phyloP scores from a whole-genome alignment of 2,113 vertebrate genomes.

The Oncorhynchus nerka region DNA sequence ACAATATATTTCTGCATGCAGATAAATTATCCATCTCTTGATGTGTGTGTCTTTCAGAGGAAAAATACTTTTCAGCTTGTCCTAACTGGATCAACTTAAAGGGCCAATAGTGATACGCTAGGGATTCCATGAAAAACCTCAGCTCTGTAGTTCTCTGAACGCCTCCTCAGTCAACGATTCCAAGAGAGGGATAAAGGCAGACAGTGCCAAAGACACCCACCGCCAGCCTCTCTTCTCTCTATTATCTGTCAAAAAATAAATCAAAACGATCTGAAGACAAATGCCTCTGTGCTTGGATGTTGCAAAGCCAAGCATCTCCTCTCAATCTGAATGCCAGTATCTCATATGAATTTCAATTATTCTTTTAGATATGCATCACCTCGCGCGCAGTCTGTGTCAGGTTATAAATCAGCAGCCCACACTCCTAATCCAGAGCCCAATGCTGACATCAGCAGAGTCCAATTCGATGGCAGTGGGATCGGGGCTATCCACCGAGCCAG shows the following conservation, averaged over 20 bases:
- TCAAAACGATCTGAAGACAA: constrained; percentile 63
- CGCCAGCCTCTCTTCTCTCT: constrained; percentile 44
- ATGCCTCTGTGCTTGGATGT: constrained; percentile 51
- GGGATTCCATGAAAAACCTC: constrained; percentile 66
- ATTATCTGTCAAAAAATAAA: constrained; percentile 68
- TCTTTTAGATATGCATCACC: constrained; percentile 67
- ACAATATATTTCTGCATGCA: constrained; percentile 34
- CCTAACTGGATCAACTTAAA: constrained; percentile 53
- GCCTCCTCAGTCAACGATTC: constrained; percentile 62
- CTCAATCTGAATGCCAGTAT: constrained; percentile 51
- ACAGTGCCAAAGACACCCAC: constrained; percentile 64
- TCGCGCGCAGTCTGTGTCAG: constrained; percentile 46
- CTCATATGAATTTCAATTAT: constrained; percentile 65
- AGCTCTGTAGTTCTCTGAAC: constrained; percentile 50
- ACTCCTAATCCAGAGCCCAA: constrained; percentile 46
- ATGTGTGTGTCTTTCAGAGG: constrained; percentile 45
- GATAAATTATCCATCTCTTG: constrained; percentile 44
- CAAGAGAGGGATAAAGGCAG: constrained; percentile 51
- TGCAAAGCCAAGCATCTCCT: constrained; percentile 58
- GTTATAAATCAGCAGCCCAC: constrained; percentile 68
- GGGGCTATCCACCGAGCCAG: constrained; percentile 58
- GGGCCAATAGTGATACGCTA: constrained; percentile 41
- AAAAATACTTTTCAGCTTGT: constrained; percentile 30
- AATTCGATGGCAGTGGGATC: constrained; percentile 44
- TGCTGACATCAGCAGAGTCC: constrained; percentile 64